phyloP scores from a whole-genome alignment of 2,797 vertebrate species.

The Ispidina picta region DNA sequence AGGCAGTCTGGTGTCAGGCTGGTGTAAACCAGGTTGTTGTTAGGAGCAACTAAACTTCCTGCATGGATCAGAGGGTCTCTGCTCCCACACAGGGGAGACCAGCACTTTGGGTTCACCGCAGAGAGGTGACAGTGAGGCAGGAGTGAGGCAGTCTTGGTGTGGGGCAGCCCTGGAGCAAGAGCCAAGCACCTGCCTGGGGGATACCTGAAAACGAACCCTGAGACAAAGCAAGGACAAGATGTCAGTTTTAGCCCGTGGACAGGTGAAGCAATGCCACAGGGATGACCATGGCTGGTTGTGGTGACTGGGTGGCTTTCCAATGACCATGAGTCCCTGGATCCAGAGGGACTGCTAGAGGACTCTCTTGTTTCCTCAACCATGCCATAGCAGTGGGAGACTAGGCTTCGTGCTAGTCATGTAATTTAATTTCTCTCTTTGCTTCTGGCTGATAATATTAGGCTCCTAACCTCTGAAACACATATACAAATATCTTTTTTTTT shows the following conservation, averaged over 20 bases:
- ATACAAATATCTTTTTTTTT: not conserved
- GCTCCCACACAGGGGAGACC: rapidly evolving
- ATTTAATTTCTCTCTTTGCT: conserved; percentile 68
- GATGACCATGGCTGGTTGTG: rapidly evolving
- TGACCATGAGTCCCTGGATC: not conserved
- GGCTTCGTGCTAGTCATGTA: not conserved
- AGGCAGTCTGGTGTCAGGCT: rapidly evolving
- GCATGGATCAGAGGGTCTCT: not conserved
- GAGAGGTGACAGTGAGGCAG: not conserved
- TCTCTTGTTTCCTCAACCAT: not conserved
- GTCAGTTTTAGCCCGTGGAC: not conserved
- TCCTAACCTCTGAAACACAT: not conserved
- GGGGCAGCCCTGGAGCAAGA: not conserved
- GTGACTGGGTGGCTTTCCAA: not conserved
- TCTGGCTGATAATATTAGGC: not conserved
- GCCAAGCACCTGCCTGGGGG: rapidly evolving
- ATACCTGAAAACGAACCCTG: rapidly evolving
- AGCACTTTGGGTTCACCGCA: not conserved
- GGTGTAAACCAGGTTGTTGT: not conserved
- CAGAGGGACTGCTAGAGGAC: not conserved
- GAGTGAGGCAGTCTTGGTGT: rapidly evolving
- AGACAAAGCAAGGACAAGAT: not conserved
- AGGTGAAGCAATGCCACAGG: not conserved
- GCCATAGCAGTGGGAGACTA: conserved; percentile 16
- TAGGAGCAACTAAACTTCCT: not conserved